Percentiles rank a stretch among this genome's conserved stretches.
These are phyloP conservation scores for Rhyzopertha dominica DNA, from an alignment of 1,140 invertebrate species.

Conservation along the genomic window DNA sequence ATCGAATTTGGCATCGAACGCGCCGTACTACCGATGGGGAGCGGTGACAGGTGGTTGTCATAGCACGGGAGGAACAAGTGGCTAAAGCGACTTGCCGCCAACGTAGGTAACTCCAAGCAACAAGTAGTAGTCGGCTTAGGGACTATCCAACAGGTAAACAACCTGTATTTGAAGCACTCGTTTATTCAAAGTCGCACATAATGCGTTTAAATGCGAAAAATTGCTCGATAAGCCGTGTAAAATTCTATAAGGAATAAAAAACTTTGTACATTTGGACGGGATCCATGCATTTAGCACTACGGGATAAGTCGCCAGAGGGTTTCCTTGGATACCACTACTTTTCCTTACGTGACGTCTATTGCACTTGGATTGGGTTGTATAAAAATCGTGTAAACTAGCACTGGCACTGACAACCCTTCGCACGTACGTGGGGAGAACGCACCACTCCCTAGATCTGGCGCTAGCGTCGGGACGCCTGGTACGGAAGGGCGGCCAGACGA, in stretches of 20 bases:
- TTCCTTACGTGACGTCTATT: no score
- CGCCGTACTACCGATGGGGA: no score
- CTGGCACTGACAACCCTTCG: no score
- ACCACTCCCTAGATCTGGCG: constrained; percentile 26
- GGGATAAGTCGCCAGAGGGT: not conserved
- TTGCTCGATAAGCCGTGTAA: no score
- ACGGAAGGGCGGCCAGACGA: constrained; percentile 19
- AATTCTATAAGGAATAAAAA: no score
- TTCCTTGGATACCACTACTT: no score
- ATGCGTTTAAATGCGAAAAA: not conserved
- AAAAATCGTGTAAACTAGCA: no score
- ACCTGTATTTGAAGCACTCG: constrained; percentile 19
- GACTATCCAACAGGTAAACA: constrained; percentile 41
- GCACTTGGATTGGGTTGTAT: no score
- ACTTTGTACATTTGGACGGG: not conserved
- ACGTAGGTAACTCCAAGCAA: constrained; percentile 38
- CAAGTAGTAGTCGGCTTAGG: constrained; percentile 39
- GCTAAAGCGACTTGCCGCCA: constrained; percentile 28
- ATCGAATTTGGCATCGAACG: no score
- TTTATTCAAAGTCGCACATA: not conserved
- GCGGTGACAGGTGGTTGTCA: constrained; percentile 40
- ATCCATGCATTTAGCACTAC: not conserved
- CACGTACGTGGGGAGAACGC: not conserved
- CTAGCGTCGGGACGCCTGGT: constrained; percentile 32
- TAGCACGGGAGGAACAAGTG: constrained; percentile 32